A percentile compares a stretch with the other conserved stretches of the same genome.
phyloP scores from a whole-genome alignment of 1,140 invertebrate species.

The Andrena cerasifolii region DNA sequence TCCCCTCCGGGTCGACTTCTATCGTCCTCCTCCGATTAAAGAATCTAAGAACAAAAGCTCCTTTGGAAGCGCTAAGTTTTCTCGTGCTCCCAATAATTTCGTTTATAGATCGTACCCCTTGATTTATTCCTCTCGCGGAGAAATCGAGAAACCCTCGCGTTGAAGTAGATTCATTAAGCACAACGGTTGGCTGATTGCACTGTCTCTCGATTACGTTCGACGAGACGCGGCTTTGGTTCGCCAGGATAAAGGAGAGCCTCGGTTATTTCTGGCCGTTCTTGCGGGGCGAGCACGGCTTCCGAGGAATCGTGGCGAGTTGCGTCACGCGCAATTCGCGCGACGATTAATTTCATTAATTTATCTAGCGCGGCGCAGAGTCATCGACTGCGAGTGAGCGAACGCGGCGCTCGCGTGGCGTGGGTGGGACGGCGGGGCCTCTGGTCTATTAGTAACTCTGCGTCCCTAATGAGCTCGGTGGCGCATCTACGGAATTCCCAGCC shows the following conservation, averaged over 20 bases:
- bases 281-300: conserved; percentile 1
- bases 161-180: no score
- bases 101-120: no score
- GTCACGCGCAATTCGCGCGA: conserved; percentile 21
- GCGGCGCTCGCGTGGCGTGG: not conserved
- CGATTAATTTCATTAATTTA: conserved; percentile 39
- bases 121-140: no score
- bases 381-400: conserved; percentile 12
- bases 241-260: conserved; percentile 7
- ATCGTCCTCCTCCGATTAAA: not conserved
- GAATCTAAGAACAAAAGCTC: no score
- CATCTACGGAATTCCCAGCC: no score
- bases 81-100: not conserved
- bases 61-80: no score
- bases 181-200: no score
- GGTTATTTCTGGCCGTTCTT: conserved; percentile 4
- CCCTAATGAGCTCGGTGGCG: no score
- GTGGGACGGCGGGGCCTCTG: not conserved
- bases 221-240: no score
- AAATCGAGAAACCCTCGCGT: no score
- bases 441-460: not conserved
- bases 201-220: no score
- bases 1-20: not conserved
- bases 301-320: conserved; percentile 30
- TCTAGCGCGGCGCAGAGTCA: conserved; percentile 2